These are phyloP conservation scores for Acromyrmex charruanus DNA, from an alignment of 1,140 invertebrate species.

Conservation along the genomic window DNA sequence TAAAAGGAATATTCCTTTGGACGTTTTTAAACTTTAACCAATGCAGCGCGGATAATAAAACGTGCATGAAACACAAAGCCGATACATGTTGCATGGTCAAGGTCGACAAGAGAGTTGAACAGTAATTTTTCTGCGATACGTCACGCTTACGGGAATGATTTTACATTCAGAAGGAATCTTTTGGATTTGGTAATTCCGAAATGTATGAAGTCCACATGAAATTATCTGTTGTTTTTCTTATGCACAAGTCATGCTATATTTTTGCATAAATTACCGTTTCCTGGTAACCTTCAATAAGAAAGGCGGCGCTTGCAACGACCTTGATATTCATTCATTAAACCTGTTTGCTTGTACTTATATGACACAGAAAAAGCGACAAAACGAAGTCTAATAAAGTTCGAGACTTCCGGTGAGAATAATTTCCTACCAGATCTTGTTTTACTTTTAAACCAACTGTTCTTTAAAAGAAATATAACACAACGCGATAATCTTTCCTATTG, in stretches of 20 bases:
- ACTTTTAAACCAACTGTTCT: neutral
- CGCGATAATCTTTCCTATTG: neutral
- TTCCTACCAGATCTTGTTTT: neutral
- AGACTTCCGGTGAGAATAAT: constrained; percentile 38
- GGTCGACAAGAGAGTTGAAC: constrained; percentile 60
- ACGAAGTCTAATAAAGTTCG: neutral
- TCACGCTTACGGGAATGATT: constrained; percentile 40
- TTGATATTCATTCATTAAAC: constrained; percentile 75
- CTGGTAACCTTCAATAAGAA: constrained; percentile 71
- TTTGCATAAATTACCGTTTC: constrained; percentile 69
- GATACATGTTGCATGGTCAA: constrained; percentile 66
- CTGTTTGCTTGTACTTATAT: constrained; percentile 52
- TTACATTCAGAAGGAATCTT: constrained; percentile 26
- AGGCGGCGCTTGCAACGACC: constrained; percentile 61
- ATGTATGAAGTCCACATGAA: neutral
- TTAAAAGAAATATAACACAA: neutral
- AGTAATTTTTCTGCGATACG: constrained; percentile 53
- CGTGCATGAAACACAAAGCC: constrained; percentile 24
- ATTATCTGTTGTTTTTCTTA: constrained; percentile 21
- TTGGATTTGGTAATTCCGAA: neutral
- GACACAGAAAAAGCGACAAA: constrained; percentile 30
- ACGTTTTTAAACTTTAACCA: neutral
- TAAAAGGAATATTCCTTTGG: neutral
- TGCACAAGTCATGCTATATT: constrained; percentile 16
- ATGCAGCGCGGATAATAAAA: constrained; percentile 32